Evolutionary conservation across 1,140 invertebrate genomes (phyloP).

Genomic region (Chelonus insularis): DNA sequence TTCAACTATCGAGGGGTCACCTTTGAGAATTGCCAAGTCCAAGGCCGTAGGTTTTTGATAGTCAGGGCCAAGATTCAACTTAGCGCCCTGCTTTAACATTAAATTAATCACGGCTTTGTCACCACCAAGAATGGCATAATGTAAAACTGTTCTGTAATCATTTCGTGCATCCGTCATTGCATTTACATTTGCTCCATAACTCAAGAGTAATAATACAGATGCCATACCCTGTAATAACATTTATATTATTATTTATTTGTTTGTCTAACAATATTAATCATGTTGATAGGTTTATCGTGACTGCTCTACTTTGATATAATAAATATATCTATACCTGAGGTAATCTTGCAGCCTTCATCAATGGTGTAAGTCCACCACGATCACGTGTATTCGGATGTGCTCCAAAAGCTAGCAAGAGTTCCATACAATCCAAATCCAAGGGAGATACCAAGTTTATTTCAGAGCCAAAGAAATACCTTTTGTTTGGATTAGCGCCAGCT

Average conservation of each 20-base stretch:
- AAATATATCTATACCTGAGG: constrained; percentile 64
- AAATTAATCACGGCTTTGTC: constrained; percentile 78
- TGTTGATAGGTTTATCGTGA: too few species aligned
- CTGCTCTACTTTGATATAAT: too few species aligned
- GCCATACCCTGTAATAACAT: constrained; percentile 80
- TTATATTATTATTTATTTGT: too few species aligned
- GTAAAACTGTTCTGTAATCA: constrained; percentile 81
- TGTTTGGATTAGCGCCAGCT: constrained; percentile 76
- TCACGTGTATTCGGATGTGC: constrained; percentile 85
- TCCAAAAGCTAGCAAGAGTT: constrained; percentile 80
- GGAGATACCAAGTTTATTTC: constrained; percentile 85
- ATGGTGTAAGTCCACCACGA: constrained; percentile 78
- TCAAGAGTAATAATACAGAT: constrained; percentile 75
- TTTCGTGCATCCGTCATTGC: constrained; percentile 78
- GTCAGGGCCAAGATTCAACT: constrained; percentile 64
- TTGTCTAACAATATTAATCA: too few species aligned
- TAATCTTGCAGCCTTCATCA: constrained; percentile 84
- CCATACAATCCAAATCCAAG: constrained; percentile 77
- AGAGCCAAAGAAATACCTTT: constrained; percentile 84
- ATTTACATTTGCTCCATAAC: constrained; percentile 80
- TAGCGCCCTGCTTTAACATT: constrained; percentile 80
- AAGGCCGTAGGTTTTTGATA: constrained; percentile 81
- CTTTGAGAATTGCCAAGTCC: constrained; percentile 82
- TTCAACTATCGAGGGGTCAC: constrained; percentile 73
- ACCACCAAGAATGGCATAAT: constrained; percentile 83